phyloP scores from a whole-genome alignment of 1,140 invertebrate genomes.

The Mycetomoellerius zeteki region DNA sequence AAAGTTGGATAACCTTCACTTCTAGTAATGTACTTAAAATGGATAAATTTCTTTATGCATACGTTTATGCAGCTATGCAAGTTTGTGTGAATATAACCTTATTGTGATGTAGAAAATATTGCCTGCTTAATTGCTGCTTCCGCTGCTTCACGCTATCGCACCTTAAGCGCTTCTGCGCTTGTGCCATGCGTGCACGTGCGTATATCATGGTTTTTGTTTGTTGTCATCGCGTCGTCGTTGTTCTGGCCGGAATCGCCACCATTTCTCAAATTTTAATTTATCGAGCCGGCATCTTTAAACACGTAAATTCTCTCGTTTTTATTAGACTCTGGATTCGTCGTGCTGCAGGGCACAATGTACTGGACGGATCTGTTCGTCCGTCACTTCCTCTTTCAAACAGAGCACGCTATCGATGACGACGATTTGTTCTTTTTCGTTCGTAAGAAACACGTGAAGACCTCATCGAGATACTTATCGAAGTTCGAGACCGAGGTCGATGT shows the following conservation, averaged over 20 bases:
- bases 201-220: no score
- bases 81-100: no score
- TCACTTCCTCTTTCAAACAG: conserved; percentile 96
- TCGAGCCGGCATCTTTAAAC: conserved; percentile 5
- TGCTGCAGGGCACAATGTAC: conserved; percentile 96
- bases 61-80: no score
- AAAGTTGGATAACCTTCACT: neutral
- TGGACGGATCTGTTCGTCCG: conserved; percentile 98
- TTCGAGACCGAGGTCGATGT: conserved; percentile 98
- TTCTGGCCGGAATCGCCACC: no score
- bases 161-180: no score
- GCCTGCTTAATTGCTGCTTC: no score
- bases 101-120: no score
- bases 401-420: conserved; percentile 95
- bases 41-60: no score
- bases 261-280: neutral
- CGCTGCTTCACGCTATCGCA: no score
- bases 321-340: conserved; percentile 95
- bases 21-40: neutral
- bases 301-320: conserved; percentile 72
- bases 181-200: no score
- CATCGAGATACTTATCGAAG: conserved; percentile 94
- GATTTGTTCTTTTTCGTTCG: conserved; percentile 98
- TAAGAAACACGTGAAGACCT: conserved; percentile 95
- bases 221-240: no score